phyloP scores from a whole-genome alignment of 2,888 invertebrate genomes.

The Nipponacmea schrenckii region DNA sequence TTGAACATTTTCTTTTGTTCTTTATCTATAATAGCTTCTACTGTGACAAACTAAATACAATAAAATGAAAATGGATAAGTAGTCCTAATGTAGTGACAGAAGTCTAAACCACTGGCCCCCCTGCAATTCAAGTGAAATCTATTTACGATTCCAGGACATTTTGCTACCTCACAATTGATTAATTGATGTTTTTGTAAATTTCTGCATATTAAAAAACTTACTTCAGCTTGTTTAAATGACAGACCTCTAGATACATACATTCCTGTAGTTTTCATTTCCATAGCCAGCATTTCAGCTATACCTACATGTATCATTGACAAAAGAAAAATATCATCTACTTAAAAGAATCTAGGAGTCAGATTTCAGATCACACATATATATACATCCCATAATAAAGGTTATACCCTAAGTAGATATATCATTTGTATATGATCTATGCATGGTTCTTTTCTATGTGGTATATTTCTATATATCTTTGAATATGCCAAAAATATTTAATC shows the following conservation, averaged over 20 bases:
- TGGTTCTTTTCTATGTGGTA: too few relatives aligned
- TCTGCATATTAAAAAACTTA: constrained; percentile 19
- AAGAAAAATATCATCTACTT: neutral
- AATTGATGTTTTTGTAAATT: neutral
- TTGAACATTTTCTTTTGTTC: constrained; percentile 62
- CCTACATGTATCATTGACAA: constrained; percentile 42
- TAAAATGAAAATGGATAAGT: neutral
- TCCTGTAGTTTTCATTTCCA: constrained; percentile 67
- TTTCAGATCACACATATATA: too few relatives aligned
- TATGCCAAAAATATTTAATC: neutral
- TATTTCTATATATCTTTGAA: too few relatives aligned
- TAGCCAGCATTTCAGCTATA: constrained; percentile 66
- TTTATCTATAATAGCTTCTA: constrained; percentile 52
- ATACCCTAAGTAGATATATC: too few relatives aligned
- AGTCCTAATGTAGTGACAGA: too few relatives aligned
- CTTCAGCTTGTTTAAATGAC: constrained; percentile 64
- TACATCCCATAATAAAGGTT: too few relatives aligned
- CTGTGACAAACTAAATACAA: constrained; percentile 56
- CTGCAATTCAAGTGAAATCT: too few relatives aligned
- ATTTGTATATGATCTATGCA: too few relatives aligned
- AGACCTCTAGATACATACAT: constrained; percentile 66
- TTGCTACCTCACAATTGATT: too few relatives aligned
- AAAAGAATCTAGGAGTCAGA: neutral
- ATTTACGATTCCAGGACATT: too few relatives aligned
- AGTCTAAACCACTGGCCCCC: too few relatives aligned